Percentiles rank a stretch among this genome's conserved stretches.
Evolutionary conservation across 2,888 invertebrate species (phyloP).

Genomic region (Athalia circularis): DNA sequence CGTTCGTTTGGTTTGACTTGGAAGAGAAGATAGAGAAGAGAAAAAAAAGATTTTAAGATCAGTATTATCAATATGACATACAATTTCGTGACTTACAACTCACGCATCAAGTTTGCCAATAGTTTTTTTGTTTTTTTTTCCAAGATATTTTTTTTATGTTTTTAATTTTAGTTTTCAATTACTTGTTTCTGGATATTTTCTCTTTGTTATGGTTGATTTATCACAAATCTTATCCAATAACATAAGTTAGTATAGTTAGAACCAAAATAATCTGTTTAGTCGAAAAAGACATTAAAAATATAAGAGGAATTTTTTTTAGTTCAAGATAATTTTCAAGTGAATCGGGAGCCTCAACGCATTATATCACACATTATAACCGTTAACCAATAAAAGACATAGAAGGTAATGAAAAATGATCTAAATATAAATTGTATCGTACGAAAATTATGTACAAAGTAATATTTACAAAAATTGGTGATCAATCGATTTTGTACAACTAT

Average conservation of each 20-base stretch:
- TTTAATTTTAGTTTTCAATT: not conserved
- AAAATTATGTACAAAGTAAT: constrained; percentile 30
- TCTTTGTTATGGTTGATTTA: not conserved
- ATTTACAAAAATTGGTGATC: constrained; percentile 29
- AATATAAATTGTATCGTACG: not conserved
- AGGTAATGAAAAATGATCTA: constrained; percentile 23
- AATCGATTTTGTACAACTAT: not conserved
- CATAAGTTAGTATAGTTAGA: not conserved
- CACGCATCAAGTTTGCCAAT: constrained; percentile 24
- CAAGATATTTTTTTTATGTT: not conserved
- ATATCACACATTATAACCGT: constrained; percentile 41
- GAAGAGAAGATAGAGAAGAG: not conserved
- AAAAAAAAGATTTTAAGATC: constrained; percentile 8
- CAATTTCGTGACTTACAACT: constrained; percentile 46
- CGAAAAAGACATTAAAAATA: too few relatives aligned
- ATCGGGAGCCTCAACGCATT: constrained; percentile 37
- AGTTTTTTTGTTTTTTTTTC: constrained; percentile 14
- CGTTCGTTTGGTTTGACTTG: too few relatives aligned
- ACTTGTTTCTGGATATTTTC: too few relatives aligned
- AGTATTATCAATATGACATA: constrained; percentile 50
- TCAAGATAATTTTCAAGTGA: constrained; percentile 4
- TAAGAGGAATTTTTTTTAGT: not conserved
- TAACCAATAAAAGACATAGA: constrained; percentile 14
- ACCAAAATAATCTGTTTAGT: not conserved
- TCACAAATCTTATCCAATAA: constrained; percentile 44